Percentiles rank a stretch among this genome's conserved stretches.
Conservation (phyloP, 2,888 invertebrate genomes). For the Meandrusa payeni region DNA sequence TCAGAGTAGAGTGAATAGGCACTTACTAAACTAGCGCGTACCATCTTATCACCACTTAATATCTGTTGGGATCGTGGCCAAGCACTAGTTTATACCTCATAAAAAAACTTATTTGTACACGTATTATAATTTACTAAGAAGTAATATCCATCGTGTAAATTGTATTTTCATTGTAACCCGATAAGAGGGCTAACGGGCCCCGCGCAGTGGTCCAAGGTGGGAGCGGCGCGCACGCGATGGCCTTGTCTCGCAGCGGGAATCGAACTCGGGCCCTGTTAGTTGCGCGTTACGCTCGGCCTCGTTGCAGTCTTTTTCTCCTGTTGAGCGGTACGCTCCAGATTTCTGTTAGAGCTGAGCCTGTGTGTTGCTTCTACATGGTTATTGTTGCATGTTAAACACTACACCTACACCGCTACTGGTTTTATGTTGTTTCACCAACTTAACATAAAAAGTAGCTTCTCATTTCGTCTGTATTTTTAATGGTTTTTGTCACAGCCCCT, state of each 20-base stretch:
- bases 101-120: too few species aligned
- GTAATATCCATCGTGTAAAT: background rate
- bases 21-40: too few species aligned
- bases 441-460: too few species aligned
- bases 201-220: slow-evolving; percentile 30
- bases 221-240: slow-evolving; percentile 54
- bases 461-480: too few species aligned
- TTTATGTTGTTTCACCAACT: too few species aligned
- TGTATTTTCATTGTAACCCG: background rate
- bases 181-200: slow-evolving; percentile 6
- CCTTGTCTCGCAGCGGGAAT: slow-evolving; percentile 67
- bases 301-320: background rate
- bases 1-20: too few species aligned
- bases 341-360: background rate
- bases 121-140: too few species aligned
- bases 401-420: background rate
- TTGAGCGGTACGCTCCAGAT: slow-evolving; percentile 7
- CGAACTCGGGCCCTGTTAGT: slow-evolving; percentile 32
- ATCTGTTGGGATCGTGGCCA: too few species aligned
- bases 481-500: too few species aligned
- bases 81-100: too few species aligned
- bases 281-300: slow-evolving; percentile 12
- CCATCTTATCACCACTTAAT: too few species aligned
- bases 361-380: background rate
- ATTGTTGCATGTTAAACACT: background rate